These are phyloP conservation scores for Stictonetta naevosa DNA, from an alignment of 2,113 vertebrate genomes.

Conservation along the genomic window DNA sequence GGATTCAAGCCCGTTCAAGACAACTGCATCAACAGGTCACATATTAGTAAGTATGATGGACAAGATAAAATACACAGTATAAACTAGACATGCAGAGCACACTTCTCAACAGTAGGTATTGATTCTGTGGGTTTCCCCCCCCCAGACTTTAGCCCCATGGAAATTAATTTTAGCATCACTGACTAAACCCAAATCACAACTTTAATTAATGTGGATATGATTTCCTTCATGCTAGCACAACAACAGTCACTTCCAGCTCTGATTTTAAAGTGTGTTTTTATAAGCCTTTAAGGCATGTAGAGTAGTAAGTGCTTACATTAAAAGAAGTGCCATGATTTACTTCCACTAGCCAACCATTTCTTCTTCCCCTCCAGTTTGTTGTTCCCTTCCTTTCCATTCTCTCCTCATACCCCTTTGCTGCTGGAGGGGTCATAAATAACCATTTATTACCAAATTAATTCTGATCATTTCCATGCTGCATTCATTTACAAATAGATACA, in stretches of 20 bases:
- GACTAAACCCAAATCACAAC: neutral
- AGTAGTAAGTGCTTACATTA: neutral
- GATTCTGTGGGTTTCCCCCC: neutral
- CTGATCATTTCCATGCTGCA: neutral
- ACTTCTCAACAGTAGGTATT: neutral
- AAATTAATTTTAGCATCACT: neutral
- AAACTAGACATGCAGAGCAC: conserved; percentile 13
- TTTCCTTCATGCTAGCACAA: neutral
- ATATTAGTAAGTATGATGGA: neutral
- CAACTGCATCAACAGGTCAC: neutral
- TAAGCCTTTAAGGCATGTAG: neutral
- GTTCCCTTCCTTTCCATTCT: neutral
- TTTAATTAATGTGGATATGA: neutral
- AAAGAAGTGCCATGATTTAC: neutral
- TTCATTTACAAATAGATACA: neutral
- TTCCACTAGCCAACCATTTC: neutral
- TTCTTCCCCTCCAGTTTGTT: neutral
- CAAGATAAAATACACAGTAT: neutral
- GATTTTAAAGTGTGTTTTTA: neutral
- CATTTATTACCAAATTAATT: neutral
- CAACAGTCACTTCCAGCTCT: neutral
- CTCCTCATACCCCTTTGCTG: neutral
- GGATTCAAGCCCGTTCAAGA: neutral
- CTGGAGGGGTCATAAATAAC: neutral
- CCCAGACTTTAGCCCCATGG: neutral